Percentiles rank a stretch among this genome's conserved stretches.
phyloP scores from a whole-genome alignment of 2,797 vertebrate species.

The Bovichtus variegatus region DNA sequence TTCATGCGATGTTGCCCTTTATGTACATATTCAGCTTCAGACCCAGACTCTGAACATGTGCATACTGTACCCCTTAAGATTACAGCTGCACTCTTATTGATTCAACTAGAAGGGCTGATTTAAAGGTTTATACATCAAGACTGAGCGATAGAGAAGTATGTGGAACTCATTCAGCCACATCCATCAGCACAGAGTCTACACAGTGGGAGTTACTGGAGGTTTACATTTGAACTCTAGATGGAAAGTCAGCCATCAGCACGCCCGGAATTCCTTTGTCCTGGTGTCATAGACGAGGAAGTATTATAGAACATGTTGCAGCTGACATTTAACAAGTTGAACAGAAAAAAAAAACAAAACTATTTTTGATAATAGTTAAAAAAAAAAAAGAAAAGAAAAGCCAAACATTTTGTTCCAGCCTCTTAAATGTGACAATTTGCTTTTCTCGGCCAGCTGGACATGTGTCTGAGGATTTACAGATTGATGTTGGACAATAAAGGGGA shows the following conservation, averaged over 20 bases:
- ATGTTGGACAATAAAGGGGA: neutral
- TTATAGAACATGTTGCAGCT: neutral
- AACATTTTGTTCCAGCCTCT: too few species aligned
- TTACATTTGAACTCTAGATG: neutral
- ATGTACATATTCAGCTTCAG: neutral
- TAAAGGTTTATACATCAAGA: constrained; percentile 25
- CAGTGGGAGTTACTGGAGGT: constrained; percentile 14
- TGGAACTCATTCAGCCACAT: neutral
- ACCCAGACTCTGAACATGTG: neutral
- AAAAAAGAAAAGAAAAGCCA: too few species aligned
- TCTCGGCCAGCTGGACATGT: neutral
- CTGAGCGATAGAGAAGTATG: neutral
- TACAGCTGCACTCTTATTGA: constrained; percentile 8
- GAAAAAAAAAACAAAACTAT: too few species aligned
- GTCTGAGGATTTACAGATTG: neutral
- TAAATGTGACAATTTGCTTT: neutral
- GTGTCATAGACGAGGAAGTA: neutral
- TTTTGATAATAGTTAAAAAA: too few species aligned
- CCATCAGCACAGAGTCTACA: constrained; percentile 12
- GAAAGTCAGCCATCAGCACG: neutral
- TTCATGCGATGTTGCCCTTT: constrained; percentile 13
- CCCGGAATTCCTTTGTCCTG: neutral
- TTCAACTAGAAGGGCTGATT: constrained; percentile 1
- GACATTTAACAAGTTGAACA: too few species aligned
- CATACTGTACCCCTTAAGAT: neutral